Base-by-base conservation (phyloP, 2,797 vertebrate species). In the Myotis myotis region DNA sequence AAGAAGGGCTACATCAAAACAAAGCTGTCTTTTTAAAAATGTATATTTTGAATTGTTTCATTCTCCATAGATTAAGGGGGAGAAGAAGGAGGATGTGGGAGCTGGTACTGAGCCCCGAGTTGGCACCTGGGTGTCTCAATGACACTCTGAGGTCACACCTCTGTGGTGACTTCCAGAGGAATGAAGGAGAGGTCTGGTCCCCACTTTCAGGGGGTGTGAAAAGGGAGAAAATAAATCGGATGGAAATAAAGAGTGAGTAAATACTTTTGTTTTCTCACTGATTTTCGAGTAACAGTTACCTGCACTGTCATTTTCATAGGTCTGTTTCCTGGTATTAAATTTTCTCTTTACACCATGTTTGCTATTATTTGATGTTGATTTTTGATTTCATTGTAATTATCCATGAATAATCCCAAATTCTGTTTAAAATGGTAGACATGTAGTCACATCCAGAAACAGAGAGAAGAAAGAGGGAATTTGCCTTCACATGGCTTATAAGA, bases 291-390 rank as follows among this genome's bases (percentile, higher is more conserved):
- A 36, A 49, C 0, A 0, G 44, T 51, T 66, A 33, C 17, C 1
- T 25, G 20, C 5, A 71, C 25, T 25, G 11, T 2, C 28, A 49
- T 30, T 57, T 38, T 70, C 1, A 55, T 4, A 11, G 44, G 38
- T 38, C 8, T 36, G 2, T 20, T 64, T 28, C 16, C 47, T 68
- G 20, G 11, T 17, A 1, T 8, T 11, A 8, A 60, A 25, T 28
- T 51, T 36, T 33, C 4, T 19, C 3, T 62, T 55, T 16, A 4
- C 1, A 1, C 12, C 0, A 0, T 0, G 12, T 41, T 82, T 33
- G 2, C 6, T 60, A 2, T 64, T 83, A 28, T 55, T 83, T 15
- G 4, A 20, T 20, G 20, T 20, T 19, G 11, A n/a, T 51, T 79
- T 82, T 38, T 28, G 5, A 8, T 15, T 86, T 44, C 16, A 15